Conservation (phyloP, 2,888 invertebrate species). For the Drosophila engyochracea region DNA sequence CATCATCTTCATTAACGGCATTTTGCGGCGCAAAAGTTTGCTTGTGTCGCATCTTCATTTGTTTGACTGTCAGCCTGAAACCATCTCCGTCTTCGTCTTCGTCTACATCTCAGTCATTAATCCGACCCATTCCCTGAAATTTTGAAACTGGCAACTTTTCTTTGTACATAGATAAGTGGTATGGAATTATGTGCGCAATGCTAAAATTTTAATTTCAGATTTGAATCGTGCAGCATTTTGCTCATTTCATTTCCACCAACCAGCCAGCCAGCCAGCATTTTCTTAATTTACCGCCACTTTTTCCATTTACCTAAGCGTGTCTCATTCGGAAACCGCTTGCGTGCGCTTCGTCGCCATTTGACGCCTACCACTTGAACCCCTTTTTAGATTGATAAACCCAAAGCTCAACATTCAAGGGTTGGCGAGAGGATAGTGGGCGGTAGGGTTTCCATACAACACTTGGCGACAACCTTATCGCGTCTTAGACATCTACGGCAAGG, state of each 20-base stretch:
- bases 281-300: constrained; percentile 72
- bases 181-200: constrained; percentile 85
- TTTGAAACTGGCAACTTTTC: constrained; percentile 10
- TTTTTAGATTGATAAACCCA: constrained; percentile 24
- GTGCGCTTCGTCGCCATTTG: constrained; percentile 52
- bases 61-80: constrained; percentile 26
- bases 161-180: constrained; percentile 40
- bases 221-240: constrained; percentile 54
- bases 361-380: constrained; percentile 54
- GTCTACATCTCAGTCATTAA: constrained; percentile 21
- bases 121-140: constrained; percentile 4
- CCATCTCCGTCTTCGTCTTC: constrained; percentile 8
- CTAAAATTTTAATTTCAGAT: constrained; percentile 85
- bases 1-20: constrained; percentile 24
- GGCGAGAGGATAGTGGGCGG: background rate
- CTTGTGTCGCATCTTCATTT: constrained; percentile 35
- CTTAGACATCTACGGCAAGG: constrained; percentile 64
- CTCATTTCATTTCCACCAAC: constrained; percentile 44
- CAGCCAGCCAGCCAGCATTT: constrained; percentile 56
- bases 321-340: constrained; percentile 66
- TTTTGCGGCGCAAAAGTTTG: constrained; percentile 28
- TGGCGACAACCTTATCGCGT: constrained; percentile 51
- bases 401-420: background rate
- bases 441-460: constrained; percentile 18
- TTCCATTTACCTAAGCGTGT: constrained; percentile 67